Evolutionary conservation across 2,113 vertebrate species (phyloP), one percentile per base, ranked within the genome.

Genomic region (Corythornis vintsioides): DNA sequence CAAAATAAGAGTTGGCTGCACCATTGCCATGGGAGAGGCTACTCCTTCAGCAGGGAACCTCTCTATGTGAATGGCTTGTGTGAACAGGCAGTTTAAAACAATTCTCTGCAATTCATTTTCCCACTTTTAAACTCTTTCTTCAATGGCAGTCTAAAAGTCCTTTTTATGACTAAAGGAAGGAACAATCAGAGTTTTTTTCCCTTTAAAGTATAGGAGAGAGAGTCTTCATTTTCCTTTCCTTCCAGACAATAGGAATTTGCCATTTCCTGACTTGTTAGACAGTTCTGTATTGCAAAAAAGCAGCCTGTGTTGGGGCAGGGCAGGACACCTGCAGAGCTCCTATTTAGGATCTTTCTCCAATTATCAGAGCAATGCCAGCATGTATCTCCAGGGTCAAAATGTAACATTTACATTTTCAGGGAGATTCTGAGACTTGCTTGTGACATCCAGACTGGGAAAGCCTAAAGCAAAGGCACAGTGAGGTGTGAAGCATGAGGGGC

Each of bases 221-320:
- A 42, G 15, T 25, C 19, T 91, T 89, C 29, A n/a, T 85, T 81
- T 77, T 84, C 18, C 42, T 91, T 76, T 83, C 20, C 12, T 60
- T 86, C 31, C 71, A 81, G 64, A 56, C 35, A 26, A 13, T 26
- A 81, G 66, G 64, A 77, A 48, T 94, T 91, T 93, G 60, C 43
- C 33, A 22, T 88, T 94, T 91, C 67, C 79, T 83, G 85, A 83
- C 57, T 83, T 92, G 89, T 87, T 86, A 61, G 66, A 77, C n/a
- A 88, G 73, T 64, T 88, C 13, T 6, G 22, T 57, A 25, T 55
- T 63, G 45, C 42, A 93, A 72, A 93, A 93, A 81, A 84, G 22
- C 59, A 65, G 47, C n/a, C 76, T 48, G 26, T 3, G 6, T 29
- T 28, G 25, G 45, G 17, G 28, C 63, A 52, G 72, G 67, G 21